Evolutionary conservation across 2,113 vertebrate species (phyloP), one percentile per base, ranked within the genome.

Genomic region (Neodontobutis hainanensis): DNA sequence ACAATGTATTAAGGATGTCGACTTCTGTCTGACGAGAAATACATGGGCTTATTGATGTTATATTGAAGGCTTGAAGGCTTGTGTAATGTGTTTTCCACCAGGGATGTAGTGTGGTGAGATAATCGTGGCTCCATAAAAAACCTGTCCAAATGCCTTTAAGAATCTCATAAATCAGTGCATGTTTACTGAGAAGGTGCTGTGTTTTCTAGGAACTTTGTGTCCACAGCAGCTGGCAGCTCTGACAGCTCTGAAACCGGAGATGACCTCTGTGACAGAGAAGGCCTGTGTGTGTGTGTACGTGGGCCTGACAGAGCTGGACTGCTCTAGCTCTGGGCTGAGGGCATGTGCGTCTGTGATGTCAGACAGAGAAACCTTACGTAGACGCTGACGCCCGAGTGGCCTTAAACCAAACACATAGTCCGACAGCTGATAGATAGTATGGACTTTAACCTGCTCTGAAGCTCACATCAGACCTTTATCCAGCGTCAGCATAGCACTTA

Each of bases 361-460:
- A 76, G 62, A 71, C 64, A 16, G 45, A 53, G 16, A 8, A 80
- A 40, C 35, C 50, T 43, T 49, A 69, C 81, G 56, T 78, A 8
- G 42, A 38, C 46, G 68, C 60, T 80, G 84, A 83, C 63, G 65
- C 70, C 19, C 0, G 10, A 35, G 52, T 61, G 63, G 70, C 53
- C 59, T 45, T 75, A 85, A 85, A 77, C 65, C 47, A 78, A 84
- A 84, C 76, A 75, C 75, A 19, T 36, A 35, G 60, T 32, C 50
- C 35, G 62, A 76, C 84, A 74, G 80, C 71, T 83, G 76, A 85
- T 44, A 61, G 53, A n/a, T 77, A 51, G 77, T 59, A 43, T 2
- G 58, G 74, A 78, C 77, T 84, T 49, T 81, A 77, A 70, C 75
- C 77, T 9, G 3, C 10, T 1, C 11, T 11, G 56, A 68, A 61